Percentiles rank a stretch among this genome's conserved stretches.
Conservation (phyloP, 2,888 invertebrate species). For the Vannuccia rotundouncinata region DNA sequence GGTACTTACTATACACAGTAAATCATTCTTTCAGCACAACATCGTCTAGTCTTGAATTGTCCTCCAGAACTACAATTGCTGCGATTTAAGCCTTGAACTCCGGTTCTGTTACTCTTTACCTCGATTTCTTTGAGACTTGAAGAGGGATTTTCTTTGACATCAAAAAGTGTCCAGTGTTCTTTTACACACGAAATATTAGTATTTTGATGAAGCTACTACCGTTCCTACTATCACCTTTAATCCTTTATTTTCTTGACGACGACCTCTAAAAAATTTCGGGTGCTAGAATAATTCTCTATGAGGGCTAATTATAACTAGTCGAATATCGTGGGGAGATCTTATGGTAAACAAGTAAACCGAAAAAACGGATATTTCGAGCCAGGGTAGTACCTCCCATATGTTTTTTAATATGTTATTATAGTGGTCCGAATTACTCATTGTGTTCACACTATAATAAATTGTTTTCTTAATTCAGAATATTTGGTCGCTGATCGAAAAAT, state of each 20-base stretch:
- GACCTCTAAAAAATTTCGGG: constrained; percentile 6
- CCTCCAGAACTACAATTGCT: constrained; percentile 11
- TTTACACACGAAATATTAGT: constrained; percentile 2
- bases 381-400: too few species aligned
- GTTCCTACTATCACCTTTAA: not conserved
- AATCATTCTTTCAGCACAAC: not conserved
- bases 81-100: constrained; percentile 18
- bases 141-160: constrained; percentile 11
- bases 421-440: too few species aligned
- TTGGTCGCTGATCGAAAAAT: too few species aligned
- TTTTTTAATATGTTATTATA: too few species aligned
- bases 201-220: constrained; percentile 6
- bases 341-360: too few species aligned
- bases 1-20: not conserved
- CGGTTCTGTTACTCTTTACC: not conserved
- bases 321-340: too few species aligned
- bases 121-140: constrained; percentile 4
- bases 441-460: too few species aligned
- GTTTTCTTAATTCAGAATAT: too few species aligned
- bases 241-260: constrained; percentile 19
- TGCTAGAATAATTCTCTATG: too few species aligned
- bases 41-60: constrained; percentile 11
- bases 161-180: not conserved
- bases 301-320: too few species aligned
- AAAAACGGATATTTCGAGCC: too few species aligned